Conservation (phyloP, 2,888 invertebrate genomes). For the Perizoma flavofasciatum region DNA sequence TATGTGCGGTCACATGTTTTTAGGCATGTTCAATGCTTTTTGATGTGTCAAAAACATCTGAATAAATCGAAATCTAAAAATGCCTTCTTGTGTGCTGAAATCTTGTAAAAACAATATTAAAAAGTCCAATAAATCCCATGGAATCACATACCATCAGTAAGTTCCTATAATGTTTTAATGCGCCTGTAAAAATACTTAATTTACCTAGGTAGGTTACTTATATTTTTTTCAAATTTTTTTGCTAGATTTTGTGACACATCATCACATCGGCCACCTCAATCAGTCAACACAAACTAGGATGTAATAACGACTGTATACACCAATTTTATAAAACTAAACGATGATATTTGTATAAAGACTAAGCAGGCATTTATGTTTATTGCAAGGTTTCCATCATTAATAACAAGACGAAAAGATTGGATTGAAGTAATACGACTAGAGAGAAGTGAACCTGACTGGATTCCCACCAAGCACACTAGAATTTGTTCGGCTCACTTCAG, state of each 20-base stretch:
- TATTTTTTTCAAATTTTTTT: background rate
- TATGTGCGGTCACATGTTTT: background rate
- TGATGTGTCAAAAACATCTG: slow-evolving; percentile 17
- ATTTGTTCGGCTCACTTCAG: slow-evolving; percentile 38
- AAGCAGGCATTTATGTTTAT: slow-evolving; percentile 1
- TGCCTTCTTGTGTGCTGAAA: slow-evolving; percentile 39
- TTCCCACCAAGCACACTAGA: slow-evolving; percentile 33
- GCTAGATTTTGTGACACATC: too few species aligned
- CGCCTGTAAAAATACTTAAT: background rate
- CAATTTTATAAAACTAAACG: too few species aligned
- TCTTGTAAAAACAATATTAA: slow-evolving; percentile 38
- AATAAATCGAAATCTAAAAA: slow-evolving; percentile 12
- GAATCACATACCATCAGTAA: slow-evolving; percentile 39
- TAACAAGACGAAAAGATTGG: slow-evolving; percentile 28
- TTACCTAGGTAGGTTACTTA: background rate
- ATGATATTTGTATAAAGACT: background rate
- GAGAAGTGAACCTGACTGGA: slow-evolving; percentile 30
- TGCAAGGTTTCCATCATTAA: slow-evolving; percentile 32
- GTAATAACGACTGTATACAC: too few species aligned
- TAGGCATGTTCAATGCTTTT: background rate
- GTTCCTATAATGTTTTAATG: slow-evolving; percentile 5
- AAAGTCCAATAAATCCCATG: slow-evolving; percentile 32
- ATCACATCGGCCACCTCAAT: too few species aligned
- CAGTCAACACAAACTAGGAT: too few species aligned
- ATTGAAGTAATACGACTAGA: slow-evolving; percentile 30